Evolutionary conservation across 2,113 vertebrate genomes (phyloP).

Genomic region (Pleuronectes platessa): DNA sequence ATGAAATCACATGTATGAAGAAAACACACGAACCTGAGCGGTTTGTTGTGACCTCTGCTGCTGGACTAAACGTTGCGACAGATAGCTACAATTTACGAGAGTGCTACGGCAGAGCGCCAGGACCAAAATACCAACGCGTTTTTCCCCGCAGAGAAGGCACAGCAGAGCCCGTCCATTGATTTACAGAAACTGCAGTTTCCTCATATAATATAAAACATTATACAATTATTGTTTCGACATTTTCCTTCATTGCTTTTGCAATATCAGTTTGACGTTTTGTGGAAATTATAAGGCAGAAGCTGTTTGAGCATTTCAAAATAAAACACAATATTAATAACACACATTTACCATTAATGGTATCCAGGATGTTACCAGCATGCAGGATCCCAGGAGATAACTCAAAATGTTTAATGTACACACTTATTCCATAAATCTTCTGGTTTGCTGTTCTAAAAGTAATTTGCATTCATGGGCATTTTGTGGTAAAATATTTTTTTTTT

Average conservation of each 20-base stretch:
- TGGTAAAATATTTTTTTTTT: not conserved
- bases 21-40: constrained; percentile 46
- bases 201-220: too few species aligned
- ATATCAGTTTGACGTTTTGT: not conserved
- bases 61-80: constrained; percentile 36
- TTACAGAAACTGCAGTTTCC: too few species aligned
- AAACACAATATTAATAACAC: not conserved
- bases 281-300: not conserved
- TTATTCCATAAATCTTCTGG: too few species aligned
- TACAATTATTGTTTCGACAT: too few species aligned
- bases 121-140: constrained; percentile 34
- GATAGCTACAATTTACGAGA: not conserved
- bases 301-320: not conserved
- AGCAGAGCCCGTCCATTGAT: too few species aligned
- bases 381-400: not conserved
- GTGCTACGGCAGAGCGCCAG: constrained; percentile 2
- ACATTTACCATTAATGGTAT: not conserved
- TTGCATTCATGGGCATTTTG: too few species aligned
- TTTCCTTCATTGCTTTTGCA: too few species aligned
- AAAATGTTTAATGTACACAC: not conserved
- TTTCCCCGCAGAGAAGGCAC: too few species aligned
- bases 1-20: too few species aligned
- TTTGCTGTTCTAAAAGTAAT: too few species aligned
- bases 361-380: not conserved
- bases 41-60: constrained; percentile 77